phyloP scores from a whole-genome alignment of 2,113 vertebrate species.

The Cynoglossus semilaevis region DNA sequence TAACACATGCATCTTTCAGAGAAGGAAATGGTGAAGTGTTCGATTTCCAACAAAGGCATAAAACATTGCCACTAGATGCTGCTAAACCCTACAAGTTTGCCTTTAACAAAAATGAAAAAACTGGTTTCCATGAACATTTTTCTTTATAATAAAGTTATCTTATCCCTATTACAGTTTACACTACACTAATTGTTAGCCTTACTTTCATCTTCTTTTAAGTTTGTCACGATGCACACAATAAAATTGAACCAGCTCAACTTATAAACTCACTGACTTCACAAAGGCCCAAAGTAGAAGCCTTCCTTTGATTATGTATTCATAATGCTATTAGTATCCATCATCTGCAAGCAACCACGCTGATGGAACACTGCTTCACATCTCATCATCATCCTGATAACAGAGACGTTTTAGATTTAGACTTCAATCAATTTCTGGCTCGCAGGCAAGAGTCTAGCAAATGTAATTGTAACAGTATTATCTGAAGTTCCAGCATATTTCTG shows the following conservation, averaged over 20 bases:
- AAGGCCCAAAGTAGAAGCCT: not conserved
- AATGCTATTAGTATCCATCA: not conserved
- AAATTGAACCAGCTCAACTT: not conserved
- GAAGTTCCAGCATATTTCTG: not conserved
- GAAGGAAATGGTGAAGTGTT: no score
- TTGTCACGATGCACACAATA: no score
- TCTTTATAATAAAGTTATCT: no score
- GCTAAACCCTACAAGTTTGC: no score
- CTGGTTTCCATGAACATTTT: no score
- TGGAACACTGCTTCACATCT: not conserved
- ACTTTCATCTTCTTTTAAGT: no score
- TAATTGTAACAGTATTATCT: not conserved
- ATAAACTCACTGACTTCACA: not conserved
- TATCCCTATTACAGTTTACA: no score
- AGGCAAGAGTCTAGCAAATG: not conserved
- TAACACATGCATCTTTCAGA: no score
- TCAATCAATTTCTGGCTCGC: not conserved
- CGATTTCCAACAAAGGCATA: no score
- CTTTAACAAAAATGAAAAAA: no score
- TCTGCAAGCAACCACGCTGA: not conserved
- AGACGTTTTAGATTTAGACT: not conserved
- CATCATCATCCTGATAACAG: not conserved
- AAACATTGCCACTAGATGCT: no score
- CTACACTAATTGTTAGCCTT: no score
- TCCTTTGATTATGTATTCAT: not conserved